These are phyloP conservation scores for Alexandromys oeconomus DNA, from an alignment of 2,797 vertebrate genomes.

Conservation along the genomic window DNA sequence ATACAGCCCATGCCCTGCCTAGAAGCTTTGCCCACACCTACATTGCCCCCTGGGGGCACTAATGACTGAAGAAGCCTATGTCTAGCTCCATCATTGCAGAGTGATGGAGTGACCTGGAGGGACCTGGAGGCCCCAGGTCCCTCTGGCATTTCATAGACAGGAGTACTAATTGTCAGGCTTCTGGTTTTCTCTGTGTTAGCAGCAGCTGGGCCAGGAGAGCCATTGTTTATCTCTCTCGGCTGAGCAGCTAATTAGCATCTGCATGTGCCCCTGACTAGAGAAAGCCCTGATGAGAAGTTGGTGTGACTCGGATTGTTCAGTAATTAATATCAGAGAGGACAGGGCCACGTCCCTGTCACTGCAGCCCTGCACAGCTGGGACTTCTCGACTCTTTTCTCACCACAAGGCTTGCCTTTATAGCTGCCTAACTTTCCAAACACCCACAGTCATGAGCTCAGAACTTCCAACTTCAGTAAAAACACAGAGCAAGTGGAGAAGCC, in stretches of 20 bases:
- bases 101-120: too few relatives aligned
- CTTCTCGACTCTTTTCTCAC: not conserved
- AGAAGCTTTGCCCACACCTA: not conserved
- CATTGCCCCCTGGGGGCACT: not conserved
- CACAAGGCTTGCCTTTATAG: not conserved
- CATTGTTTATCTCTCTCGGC: slow-evolving; percentile 40
- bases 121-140: not conserved
- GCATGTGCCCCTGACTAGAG: not conserved
- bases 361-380: not conserved
- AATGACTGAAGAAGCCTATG: not conserved
- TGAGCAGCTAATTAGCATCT: slow-evolving; percentile 53
- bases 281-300: not conserved
- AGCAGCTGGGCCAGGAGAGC: not conserved
- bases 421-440: slow-evolving; percentile 27
- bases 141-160: slow-evolving; percentile 8
- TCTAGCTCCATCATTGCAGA: not conserved
- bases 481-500: not conserved
- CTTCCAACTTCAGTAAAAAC: slow-evolving; percentile 32
- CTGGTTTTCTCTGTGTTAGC: slow-evolving; percentile 14
- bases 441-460: not conserved
- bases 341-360: not conserved
- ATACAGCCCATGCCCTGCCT: not conserved
- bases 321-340: slow-evolving; percentile 51
- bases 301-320: slow-evolving; percentile 27
- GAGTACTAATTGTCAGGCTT: slow-evolving; percentile 52